Conservation (phyloP, 2,113 vertebrate genomes). For the Leuciscus idus region DNA sequence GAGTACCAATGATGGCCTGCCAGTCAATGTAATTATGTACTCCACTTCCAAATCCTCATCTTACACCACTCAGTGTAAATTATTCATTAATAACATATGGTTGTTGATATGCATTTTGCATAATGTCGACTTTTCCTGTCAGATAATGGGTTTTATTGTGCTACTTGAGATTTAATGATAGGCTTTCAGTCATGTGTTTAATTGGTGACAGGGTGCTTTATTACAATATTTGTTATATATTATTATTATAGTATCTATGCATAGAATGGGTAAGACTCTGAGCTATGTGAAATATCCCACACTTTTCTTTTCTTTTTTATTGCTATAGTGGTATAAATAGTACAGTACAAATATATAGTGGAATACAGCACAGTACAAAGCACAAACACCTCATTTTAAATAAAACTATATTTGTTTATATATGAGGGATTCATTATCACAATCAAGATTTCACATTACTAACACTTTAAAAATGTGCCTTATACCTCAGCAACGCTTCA, state of each 20-base stretch:
- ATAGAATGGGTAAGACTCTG: background rate
- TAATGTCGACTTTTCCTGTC: background rate
- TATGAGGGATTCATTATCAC: background rate
- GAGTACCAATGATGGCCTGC: background rate
- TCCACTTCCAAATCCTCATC: background rate
- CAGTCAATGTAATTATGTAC: background rate
- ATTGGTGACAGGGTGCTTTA: slow-evolving; percentile 27
- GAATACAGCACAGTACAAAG: too few species aligned
- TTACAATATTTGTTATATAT: slow-evolving; percentile 18
- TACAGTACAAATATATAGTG: too few species aligned
- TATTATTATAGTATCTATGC: background rate
- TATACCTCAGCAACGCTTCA: background rate
- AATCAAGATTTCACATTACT: background rate
- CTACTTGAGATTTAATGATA: slow-evolving; percentile 24
- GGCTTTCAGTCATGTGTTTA: slow-evolving; percentile 28
- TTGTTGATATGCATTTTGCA: slow-evolving; percentile 26
- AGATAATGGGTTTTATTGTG: slow-evolving; percentile 32
- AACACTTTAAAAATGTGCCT: background rate
- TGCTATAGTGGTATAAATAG: too few species aligned
- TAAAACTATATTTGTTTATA: too few species aligned
- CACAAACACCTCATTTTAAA: too few species aligned
- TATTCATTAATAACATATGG: slow-evolving; percentile 24
- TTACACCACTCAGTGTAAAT: background rate
- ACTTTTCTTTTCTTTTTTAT: too few species aligned
- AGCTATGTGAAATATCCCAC: background rate